Evolutionary conservation across 2,797 vertebrate genomes (phyloP), one percentile per base, ranked within the genome.

Genomic region (Kryptolebias ocellatus): DNA sequence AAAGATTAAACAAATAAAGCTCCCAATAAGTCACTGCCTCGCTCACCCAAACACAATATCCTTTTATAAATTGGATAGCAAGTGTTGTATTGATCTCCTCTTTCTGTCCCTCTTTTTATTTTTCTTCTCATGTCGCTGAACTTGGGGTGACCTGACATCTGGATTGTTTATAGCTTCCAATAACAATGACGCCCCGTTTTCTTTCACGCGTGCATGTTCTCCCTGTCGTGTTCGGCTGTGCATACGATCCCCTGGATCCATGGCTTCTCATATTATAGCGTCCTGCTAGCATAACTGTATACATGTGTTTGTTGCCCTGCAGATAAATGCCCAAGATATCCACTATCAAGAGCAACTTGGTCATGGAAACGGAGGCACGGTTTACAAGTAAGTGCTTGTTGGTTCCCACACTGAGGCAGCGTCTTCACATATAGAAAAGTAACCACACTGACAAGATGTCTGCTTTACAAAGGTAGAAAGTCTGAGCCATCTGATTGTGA

Each of bases 241-340:
- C 49, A 42, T 91, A 63, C 67, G 92, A 88, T 91, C 58, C 73
- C 56, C 46, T 53, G 16, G 70, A 67, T 80, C 64, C 61, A 44
- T 70, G 60, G 57, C 53, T 59, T 77, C 49, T 70, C 49, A 27
- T 64, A 66, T 79, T 71, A 45, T 72, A 56, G 55, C 51, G 65
- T 66, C 37, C 46, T 56, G 58, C 45, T 53, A 15, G 18, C 42
- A 49, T 67, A 66, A 61, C 60, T 80, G 46, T 69, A 34, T 69
- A 58, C 64, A 17, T 72, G 49, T 83, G 65, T 72, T 59, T 85
- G 56, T 76, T 62, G 46, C 87, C 56, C 73, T 93, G 84, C 92
- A 99, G 98, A 99, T 99, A 93, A 98, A 97, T 93, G 97, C 97
- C 89, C 96, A 98, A 89, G 98, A 99, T 92, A 97, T 99, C 87